A percentile compares a stretch with the other conserved stretches of the same genome.
Conservation (phyloP, 2,888 invertebrate genomes). For the Enoplolaimus lenunculus region DNA sequence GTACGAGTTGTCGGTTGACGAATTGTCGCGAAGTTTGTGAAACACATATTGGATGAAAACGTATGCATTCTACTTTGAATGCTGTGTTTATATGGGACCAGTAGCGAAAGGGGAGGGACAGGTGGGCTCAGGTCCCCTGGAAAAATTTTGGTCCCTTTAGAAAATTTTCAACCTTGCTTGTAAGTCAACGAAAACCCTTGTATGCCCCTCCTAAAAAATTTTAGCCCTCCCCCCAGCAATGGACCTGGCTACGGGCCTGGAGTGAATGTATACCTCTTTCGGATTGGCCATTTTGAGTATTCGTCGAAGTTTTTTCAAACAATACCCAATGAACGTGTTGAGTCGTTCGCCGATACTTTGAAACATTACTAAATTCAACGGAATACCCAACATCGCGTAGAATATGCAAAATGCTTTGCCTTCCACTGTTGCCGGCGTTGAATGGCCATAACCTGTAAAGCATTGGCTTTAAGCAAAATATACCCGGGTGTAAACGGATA, state of each 20-base stretch:
- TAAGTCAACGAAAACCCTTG: too few relatives aligned
- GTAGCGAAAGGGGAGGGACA: too few relatives aligned
- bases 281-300: constrained; percentile 6
- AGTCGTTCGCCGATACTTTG: constrained; percentile 85
- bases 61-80: too few relatives aligned
- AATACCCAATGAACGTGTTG: constrained; percentile 59
- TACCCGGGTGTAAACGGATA: constrained; percentile 24
- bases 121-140: too few relatives aligned
- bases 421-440: constrained; percentile 82
- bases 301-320: constrained; percentile 19
- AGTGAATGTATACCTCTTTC: constrained; percentile 41
- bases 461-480: too few relatives aligned
- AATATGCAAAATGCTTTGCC: constrained; percentile 90
- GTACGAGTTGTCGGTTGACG: too few relatives aligned
- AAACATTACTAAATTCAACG: constrained; percentile 89
- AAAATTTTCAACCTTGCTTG: too few relatives aligned
- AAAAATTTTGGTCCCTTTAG: too few relatives aligned
- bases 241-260: too few relatives aligned
- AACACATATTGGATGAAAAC: constrained; percentile 52
- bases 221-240: too few relatives aligned
- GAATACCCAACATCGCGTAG: constrained; percentile 67
- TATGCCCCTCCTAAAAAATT: too few relatives aligned
- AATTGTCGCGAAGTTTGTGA: constrained; percentile 19
- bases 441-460: constrained; percentile 92
- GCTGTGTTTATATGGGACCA: too few relatives aligned